phyloP scores from a whole-genome alignment of 2,888 invertebrate genomes.

The Heliconius ismenius region DNA sequence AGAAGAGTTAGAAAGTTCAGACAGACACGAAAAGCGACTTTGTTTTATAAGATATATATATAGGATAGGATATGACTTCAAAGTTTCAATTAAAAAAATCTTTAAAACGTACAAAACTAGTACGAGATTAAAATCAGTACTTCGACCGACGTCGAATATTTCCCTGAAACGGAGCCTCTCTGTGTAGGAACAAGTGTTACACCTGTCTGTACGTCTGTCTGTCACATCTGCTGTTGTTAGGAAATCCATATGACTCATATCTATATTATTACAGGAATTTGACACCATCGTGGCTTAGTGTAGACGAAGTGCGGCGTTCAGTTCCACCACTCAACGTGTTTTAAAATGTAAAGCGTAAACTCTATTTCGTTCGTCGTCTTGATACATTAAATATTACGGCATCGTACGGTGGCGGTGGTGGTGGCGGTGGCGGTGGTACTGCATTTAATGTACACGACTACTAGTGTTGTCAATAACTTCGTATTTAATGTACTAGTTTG shows the following conservation, averaged over 20 bases:
- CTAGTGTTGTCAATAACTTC: background rate
- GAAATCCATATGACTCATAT: too few relatives aligned
- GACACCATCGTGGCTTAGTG: background rate
- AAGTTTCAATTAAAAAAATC: background rate
- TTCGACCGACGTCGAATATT: background rate
- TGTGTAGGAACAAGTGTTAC: slow-evolving; percentile 1
- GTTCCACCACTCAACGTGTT: too few relatives aligned
- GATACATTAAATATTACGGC: too few relatives aligned
- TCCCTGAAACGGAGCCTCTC: slow-evolving; percentile 22
- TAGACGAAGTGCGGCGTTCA: background rate
- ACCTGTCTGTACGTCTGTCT: background rate
- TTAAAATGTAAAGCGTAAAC: too few relatives aligned
- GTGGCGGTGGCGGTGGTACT: background rate
- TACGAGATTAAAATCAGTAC: slow-evolving; percentile 4
- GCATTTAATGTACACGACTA: background rate
- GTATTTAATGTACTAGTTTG: slow-evolving; percentile 13
- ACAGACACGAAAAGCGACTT: too few relatives aligned
- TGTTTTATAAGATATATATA: too few relatives aligned
- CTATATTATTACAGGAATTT: background rate
- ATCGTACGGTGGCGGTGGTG: too few relatives aligned
- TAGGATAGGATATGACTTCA: too few relatives aligned
- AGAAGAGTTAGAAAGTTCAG: too few relatives aligned
- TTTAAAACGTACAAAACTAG: background rate
- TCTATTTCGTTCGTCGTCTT: too few relatives aligned
- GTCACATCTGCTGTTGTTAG: background rate